Evolutionary conservation across 92 coral and sea anemone genomes (phyloP).

Genomic region (Umimayanthus kanabou): DNA sequence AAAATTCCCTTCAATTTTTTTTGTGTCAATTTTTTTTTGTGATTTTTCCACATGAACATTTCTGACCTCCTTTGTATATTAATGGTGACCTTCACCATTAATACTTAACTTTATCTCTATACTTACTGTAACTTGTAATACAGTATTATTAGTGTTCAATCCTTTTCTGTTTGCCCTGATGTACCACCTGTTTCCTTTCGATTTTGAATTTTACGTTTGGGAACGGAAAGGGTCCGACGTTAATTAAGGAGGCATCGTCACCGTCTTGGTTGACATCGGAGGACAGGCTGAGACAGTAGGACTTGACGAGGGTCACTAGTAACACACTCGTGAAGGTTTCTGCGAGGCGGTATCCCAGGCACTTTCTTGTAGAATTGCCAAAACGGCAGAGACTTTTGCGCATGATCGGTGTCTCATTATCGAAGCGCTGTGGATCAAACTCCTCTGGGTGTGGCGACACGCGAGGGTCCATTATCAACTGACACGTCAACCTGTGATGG

Average conservation of each 20-base stretch:
- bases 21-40: too few species aligned
- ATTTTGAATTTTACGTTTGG: slow-evolving; percentile 62
- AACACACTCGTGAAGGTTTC: slow-evolving; percentile 70
- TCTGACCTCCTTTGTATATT: too few species aligned
- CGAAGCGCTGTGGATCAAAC: slow-evolving; percentile 72
- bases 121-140: too few species aligned
- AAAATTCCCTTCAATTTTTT: too few species aligned
- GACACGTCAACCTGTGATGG: slow-evolving; percentile 62
- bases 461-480: slow-evolving; percentile 56
- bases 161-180: too few species aligned
- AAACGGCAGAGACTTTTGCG: slow-evolving; percentile 73
- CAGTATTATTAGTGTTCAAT: too few species aligned
- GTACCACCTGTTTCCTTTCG: background rate
- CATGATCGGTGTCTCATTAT: slow-evolving; percentile 76
- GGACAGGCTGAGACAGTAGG: slow-evolving; percentile 50
- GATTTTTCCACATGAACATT: too few species aligned
- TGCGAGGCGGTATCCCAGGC: slow-evolving; percentile 74
- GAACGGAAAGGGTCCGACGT: slow-evolving; percentile 62
- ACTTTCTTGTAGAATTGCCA: slow-evolving; percentile 70
- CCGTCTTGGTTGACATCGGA: slow-evolving; percentile 64
- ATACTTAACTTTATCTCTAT: too few species aligned
- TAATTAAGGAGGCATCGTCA: slow-evolving; percentile 56
- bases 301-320: slow-evolving; percentile 37
- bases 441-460: slow-evolving; percentile 63
- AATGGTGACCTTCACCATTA: too few species aligned